Conservation (phyloP, 2,888 invertebrate species). For the Cabera pusaria region DNA sequence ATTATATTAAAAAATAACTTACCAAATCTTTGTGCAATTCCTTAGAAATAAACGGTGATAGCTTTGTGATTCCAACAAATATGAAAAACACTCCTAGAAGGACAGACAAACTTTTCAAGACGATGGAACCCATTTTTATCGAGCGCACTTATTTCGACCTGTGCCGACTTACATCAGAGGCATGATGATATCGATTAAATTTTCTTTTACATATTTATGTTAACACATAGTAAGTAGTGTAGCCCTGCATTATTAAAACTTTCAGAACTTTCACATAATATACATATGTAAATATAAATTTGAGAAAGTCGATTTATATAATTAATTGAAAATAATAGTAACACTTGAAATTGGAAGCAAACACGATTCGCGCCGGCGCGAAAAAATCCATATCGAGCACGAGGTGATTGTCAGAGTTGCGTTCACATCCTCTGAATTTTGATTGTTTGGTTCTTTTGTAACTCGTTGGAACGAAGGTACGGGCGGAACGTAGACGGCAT, state of each 20-base stretch:
- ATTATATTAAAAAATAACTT: slow-evolving; percentile 60
- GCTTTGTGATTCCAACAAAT: slow-evolving; percentile 96
- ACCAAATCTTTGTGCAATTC: slow-evolving; percentile 98
- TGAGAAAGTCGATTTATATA: too few relatives aligned
- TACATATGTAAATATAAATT: too few relatives aligned
- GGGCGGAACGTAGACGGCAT: too few relatives aligned
- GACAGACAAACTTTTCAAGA: slow-evolving; percentile 94
- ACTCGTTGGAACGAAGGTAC: too few relatives aligned
- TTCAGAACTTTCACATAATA: slow-evolving; percentile 26
- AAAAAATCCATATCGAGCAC: slow-evolving; percentile 70
- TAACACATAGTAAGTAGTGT: slow-evolving; percentile 21
- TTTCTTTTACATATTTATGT: slow-evolving; percentile 13
- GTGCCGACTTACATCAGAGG: slow-evolving; percentile 42
- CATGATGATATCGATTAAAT: slow-evolving; percentile 30
- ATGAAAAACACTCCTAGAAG: slow-evolving; percentile 97
- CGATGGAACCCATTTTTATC: slow-evolving; percentile 85
- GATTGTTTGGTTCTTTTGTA: too few relatives aligned
- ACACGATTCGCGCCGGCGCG: slow-evolving; percentile 79
- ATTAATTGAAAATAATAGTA: slow-evolving; percentile 10
- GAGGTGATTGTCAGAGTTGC: slow-evolving; percentile 33
- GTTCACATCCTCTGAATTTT: too few relatives aligned
- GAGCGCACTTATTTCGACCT: slow-evolving; percentile 29
- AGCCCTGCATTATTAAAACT: too few relatives aligned
- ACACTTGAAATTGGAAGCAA: slow-evolving; percentile 37
- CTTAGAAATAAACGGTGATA: slow-evolving; percentile 95